phyloP scores from a whole-genome alignment of 2,113 vertebrate genomes.

The Bungarus multicinctus region DNA sequence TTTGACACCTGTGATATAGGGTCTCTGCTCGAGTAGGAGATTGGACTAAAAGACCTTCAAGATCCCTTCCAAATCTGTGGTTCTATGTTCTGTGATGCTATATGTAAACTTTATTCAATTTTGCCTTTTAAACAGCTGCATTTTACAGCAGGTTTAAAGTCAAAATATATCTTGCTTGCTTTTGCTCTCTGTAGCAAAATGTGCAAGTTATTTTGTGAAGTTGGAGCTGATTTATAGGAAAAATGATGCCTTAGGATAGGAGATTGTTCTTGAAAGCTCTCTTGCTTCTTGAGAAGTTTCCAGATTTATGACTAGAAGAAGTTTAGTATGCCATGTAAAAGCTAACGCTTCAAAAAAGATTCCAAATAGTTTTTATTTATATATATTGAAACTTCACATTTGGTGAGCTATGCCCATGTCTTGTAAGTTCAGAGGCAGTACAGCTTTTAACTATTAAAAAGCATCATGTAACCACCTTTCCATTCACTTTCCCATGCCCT shows the following conservation, averaged over 20 bases:
- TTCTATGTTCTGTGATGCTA: neutral
- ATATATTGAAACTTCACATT: neutral
- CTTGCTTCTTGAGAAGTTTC: neutral
- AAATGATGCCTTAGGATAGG: neutral
- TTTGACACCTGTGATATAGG: neutral
- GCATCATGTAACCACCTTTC: neutral
- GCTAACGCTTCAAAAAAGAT: neutral
- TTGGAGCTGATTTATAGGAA: neutral
- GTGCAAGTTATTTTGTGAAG: neutral
- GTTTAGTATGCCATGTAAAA: neutral
- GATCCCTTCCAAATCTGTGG: neutral
- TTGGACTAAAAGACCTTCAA: neutral
- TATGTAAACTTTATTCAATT: neutral
- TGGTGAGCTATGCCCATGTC: neutral
- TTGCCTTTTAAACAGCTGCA: neutral
- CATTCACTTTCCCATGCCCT: conserved; percentile 1
- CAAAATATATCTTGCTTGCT: neutral
- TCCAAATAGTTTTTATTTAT: neutral
- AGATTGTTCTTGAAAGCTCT: neutral
- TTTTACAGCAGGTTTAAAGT: neutral
- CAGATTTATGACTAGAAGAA: neutral
- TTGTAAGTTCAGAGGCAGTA: neutral
- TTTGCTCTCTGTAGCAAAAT: neutral
- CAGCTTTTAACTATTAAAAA: neutral
- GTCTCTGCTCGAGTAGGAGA: neutral